Base-by-base conservation (phyloP, 2,797 vertebrate species). In the Hephaestus fuliginosus region DNA sequence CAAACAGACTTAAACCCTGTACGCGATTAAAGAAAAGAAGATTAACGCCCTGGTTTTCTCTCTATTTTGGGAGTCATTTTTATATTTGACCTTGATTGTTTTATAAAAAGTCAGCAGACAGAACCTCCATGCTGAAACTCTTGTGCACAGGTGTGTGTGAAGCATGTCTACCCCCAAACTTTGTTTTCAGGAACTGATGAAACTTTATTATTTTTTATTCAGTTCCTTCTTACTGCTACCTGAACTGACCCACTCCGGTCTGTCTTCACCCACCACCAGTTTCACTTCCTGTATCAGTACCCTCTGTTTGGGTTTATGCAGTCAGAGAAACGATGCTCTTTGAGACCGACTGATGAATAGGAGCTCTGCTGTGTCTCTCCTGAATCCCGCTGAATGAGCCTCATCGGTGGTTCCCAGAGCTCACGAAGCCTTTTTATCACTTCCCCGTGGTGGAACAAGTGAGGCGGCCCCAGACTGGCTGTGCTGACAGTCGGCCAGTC, bases 381-480 rank as follows among this genome's bases (percentile, higher is more conserved):
- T 64, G 55, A 72, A 69, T 71, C 56, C 52, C n/a, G 11, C 65
- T 80, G 76, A 87, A 85, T 71, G 62, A 48, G 62, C 49, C 64
- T 84, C 58, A 71, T 74, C 60, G 7, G 30, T 18, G 64, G 73
- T 82, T 89, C 77, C 87, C 87, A 86, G 72, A 84, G 73, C 66
- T 87, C 13, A 25, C 57, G 52, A 82, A 70, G 58, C 74, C 86
- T 86, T 88, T 33, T 91, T 81, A 72, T 92, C 78, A 71, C 76
- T 84, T 83, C 67, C 74, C 76, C 7, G 20, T 81, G 74, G 77
- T 76, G 76, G 76, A 87, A 90, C 86, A 81, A 88, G 78, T 64
- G 86, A 87, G 80, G 86, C 57, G 70, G 72, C 61, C 82, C 78
- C 76, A 67, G 75, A 79, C 84, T 51, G 77, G 87, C 84, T 55